Conservation (phyloP, 2,113 vertebrate species). For the Cebidichthys violaceus region DNA sequence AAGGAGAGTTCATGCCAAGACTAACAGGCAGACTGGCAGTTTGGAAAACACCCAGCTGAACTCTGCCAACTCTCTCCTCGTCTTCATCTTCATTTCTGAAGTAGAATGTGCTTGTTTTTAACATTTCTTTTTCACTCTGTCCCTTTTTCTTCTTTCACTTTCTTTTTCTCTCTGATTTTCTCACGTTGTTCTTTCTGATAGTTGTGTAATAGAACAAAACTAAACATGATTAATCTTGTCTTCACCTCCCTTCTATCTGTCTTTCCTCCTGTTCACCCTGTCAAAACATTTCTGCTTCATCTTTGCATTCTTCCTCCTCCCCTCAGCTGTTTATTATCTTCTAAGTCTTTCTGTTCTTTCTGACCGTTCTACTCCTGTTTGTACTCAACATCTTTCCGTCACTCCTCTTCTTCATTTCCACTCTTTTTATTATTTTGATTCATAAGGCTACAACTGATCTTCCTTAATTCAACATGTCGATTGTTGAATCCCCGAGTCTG, state of each 20-base stretch:
- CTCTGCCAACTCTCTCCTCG: slow-evolving; percentile 14
- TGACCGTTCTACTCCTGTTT: background rate
- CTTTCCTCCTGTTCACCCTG: background rate
- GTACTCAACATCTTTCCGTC: background rate
- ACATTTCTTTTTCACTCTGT: background rate
- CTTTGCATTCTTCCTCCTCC: background rate
- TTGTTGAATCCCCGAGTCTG: background rate
- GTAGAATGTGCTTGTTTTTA: background rate
- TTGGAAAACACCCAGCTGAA: slow-evolving; percentile 49
- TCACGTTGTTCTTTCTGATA: background rate
- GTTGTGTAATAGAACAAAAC: slow-evolving; percentile 6
- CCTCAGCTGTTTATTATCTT: slow-evolving; percentile 10
- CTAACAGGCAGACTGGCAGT: slow-evolving; percentile 50
- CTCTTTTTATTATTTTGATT: background rate
- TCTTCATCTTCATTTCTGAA: background rate
- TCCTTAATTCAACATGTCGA: background rate
- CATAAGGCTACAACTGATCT: background rate
- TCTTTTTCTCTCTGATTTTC: background rate
- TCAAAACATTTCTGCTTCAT: slow-evolving; percentile 13
- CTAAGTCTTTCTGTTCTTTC: background rate
- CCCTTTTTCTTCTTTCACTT: background rate
- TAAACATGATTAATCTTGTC: slow-evolving; percentile 1
- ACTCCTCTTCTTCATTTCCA: background rate
- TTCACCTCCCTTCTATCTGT: background rate
- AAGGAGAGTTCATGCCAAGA: slow-evolving; percentile 51